Base-by-base conservation (phyloP, 1,140 invertebrate genomes). In the Sweltsa coloradensis region DNA sequence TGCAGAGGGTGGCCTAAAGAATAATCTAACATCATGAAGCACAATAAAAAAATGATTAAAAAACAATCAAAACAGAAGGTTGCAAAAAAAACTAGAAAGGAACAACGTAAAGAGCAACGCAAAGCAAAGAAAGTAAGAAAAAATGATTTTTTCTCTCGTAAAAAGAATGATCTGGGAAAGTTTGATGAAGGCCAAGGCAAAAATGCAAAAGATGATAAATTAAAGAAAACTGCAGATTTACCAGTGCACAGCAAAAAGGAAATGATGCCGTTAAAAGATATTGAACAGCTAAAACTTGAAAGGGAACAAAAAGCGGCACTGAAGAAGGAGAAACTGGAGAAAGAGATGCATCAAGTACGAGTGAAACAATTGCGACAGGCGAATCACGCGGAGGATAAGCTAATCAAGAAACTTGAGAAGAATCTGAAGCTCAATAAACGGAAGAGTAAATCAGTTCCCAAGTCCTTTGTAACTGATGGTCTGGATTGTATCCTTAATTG, bases 341-440 rank as follows among this genome's bases (percentile, higher is more conserved):
- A 65, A 47, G 60, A 74, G 52, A 74, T 74, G 57, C 60, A 71
- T 50, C 73, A 73, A 46, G 61, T 75, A 51, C 68, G 82, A 51
- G 72, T 71, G 42, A 71, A 75, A 52, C 74, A 79, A 53, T 59
- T 89, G 11, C 50, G 75, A 13, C 60, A 81, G 55, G 85, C 78
- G 0, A 89, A 89, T 67, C 65, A 76, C 37, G 72, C 79, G 16
- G 89, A 95, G 64, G 88, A 94, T 48, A 75, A 70, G 54, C 68
- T 77, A 34, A 90, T 94, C 13, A 81, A 78, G 55, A 76, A 78
- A 56, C 61, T 93, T 47, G 87, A 88, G 57, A 93, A 94, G 61
- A 77, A 84, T 59, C 64, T 95, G 1, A 84, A 84, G 53, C 57
- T 95, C 3, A 85, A 90, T 47, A 88, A 85, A 56, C 72, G 70